A percentile compares a stretch with the other conserved stretches of the same genome.
phyloP scores from a whole-genome alignment of 2,888 invertebrate genomes.

The Tenthredo notha region DNA sequence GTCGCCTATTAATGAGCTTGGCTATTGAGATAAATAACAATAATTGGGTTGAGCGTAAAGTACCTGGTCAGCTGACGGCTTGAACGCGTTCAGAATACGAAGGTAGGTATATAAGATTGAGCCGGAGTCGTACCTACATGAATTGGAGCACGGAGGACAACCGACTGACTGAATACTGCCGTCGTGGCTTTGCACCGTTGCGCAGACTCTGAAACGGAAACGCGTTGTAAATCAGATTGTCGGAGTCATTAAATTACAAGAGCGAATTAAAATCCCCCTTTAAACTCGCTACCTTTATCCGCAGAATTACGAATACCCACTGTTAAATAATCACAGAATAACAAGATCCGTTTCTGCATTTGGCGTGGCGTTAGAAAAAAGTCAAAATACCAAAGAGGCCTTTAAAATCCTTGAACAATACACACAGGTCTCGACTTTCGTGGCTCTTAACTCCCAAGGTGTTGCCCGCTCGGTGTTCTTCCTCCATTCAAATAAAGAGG shows the following conservation, averaged over 20 bases:
- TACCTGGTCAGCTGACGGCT: slow-evolving; percentile 46
- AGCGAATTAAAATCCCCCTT: slow-evolving; percentile 41
- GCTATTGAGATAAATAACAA: slow-evolving; percentile 63
- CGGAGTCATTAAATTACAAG: slow-evolving; percentile 44
- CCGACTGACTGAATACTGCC: slow-evolving; percentile 43
- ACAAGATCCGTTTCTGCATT: not conserved
- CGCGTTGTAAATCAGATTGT: slow-evolving; percentile 45
- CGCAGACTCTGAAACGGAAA: slow-evolving; percentile 45
- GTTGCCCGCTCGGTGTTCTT: slow-evolving; percentile 15
- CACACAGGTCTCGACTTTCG: not conserved
- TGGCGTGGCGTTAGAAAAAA: not conserved
- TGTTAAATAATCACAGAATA: not conserved
- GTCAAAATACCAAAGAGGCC: not conserved
- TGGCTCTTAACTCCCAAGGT: slow-evolving; percentile 34
- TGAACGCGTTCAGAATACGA: slow-evolving; percentile 43
- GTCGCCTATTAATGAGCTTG: slow-evolving; percentile 64
- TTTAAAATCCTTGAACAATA: not conserved
- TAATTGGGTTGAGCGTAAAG: slow-evolving; percentile 55
- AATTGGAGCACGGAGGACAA: slow-evolving; percentile 52
- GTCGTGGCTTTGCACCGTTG: slow-evolving; percentile 10
- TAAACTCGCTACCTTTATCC: not conserved
- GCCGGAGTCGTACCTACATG: slow-evolving; percentile 42
- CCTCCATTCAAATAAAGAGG: slow-evolving; percentile 12
- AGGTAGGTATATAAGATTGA: slow-evolving; percentile 31
- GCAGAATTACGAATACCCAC: not conserved